A percentile compares a stretch with the other conserved stretches of the same genome.
Evolutionary conservation across 2,797 vertebrate species (phyloP).

Genomic region (Centropyge bicolor): DNA sequence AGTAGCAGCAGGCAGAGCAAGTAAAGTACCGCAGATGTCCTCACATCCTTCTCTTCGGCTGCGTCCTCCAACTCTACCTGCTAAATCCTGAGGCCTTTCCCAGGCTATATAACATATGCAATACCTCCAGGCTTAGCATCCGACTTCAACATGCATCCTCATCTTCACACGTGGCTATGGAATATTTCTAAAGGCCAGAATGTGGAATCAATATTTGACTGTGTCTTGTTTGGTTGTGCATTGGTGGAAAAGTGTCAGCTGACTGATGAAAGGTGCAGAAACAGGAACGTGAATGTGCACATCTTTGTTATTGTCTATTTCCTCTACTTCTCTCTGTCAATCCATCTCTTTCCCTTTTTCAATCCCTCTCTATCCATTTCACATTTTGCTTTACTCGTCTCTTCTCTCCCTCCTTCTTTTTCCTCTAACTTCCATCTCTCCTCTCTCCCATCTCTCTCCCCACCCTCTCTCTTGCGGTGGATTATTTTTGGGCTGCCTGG

Average conservation of each 20-base stretch:
- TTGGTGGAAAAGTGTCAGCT: slow-evolving; percentile 17
- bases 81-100: slow-evolving; percentile 18
- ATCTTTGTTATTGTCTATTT: slow-evolving; percentile 24
- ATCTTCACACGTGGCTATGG: slow-evolving; percentile 14
- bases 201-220: slow-evolving; percentile 50
- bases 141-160: too few relatives aligned
- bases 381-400: slow-evolving; percentile 6
- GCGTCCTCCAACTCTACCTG: slow-evolving; percentile 9
- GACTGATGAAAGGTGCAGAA: slow-evolving; percentile 33
- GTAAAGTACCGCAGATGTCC: slow-evolving; percentile 4
- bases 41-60: slow-evolving; percentile 15
- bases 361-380: slow-evolving; percentile 11
- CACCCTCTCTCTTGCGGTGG: slow-evolving; percentile 63
- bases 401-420: slow-evolving; percentile 31
- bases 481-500: slow-evolving; percentile 81
- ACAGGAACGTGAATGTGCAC: slow-evolving; percentile 20
- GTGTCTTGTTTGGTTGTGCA: slow-evolving; percentile 25
- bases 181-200: slow-evolving; percentile 29
- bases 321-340: slow-evolving; percentile 31
- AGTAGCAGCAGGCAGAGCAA: slow-evolving; percentile 5
- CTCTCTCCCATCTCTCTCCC: neutral
- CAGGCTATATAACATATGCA: slow-evolving; percentile 17
- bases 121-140: neutral
- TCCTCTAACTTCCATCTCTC: slow-evolving; percentile 4
- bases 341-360: neutral